Evolutionary conservation across 37 sponge, comb jelly and placozoan genomes (phyloP), one percentile per base, ranked within the genome.

Genomic region (Diacarnus erythraeanus): DNA sequence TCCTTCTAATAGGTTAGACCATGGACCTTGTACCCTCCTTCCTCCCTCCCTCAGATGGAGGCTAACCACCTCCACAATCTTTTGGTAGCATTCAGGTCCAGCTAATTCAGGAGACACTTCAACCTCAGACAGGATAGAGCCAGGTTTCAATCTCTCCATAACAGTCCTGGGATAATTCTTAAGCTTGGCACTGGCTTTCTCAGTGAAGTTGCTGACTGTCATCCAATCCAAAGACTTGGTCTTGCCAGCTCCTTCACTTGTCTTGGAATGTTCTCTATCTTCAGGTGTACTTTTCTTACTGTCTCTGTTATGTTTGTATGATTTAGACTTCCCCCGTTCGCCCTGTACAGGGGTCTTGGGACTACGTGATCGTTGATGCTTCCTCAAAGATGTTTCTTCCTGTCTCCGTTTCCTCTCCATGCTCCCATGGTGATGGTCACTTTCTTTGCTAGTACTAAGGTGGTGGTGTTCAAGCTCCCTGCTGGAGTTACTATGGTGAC

Each of bases 51-150:
- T 47, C 10, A 47, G 51, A 12, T 47, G 51, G 51, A 12, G 10
- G 12, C 51, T 47, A 6, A 47, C 51, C 12, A 47, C 10, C 51
- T 47, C 51, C 6, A 12, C 12, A 12, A 47, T 47, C 51, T 47
- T 47, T 47, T 47, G 51, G 12, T 47, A 85, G 61, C 77, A 67
- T 12, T 72, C 78, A 0, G 82, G 69, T 3, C 87, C 87, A 8
- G 92, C 87, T 2, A 91, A 59, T 2, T 35, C 12, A 1, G 64
- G 59, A 23, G 87, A 91, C 25, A 78, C 42, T 0, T 84, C 87
- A 26, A 83, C 38, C 30, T 56, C 27, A 15, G 72, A 54, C 22
- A 86, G 66, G 3, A 91, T 2, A 3, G 68, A 58, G 0, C 74
- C 80, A n/a, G 84, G 79, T 8, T 38, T 79, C 10, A 74, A 79